Evolutionary conservation across 1,140 invertebrate genomes (phyloP).

Genomic region (Aphelenchoides fujianensis): DNA sequence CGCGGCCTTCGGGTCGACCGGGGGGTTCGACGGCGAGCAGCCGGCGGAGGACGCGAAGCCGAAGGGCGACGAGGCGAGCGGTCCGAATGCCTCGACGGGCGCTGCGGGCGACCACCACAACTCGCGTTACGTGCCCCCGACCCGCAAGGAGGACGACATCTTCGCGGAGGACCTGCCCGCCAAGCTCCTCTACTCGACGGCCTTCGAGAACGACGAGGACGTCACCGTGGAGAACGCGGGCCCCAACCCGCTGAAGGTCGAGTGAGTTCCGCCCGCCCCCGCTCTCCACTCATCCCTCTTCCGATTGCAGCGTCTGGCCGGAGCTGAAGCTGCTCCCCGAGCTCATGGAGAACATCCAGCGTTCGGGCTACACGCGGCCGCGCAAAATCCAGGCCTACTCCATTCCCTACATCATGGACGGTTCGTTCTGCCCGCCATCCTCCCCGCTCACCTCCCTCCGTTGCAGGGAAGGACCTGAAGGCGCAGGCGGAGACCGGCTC

Average conservation of each 20-base stretch:
- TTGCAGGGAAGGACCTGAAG: constrained; percentile 53
- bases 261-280: neutral
- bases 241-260: neutral
- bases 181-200: neutral
- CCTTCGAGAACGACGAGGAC: neutral
- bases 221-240: neutral
- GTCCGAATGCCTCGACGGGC: too few relatives aligned
- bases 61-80: too few relatives aligned
- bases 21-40: too few relatives aligned
- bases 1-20: too few relatives aligned
- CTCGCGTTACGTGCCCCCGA: neutral
- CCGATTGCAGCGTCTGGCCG: constrained; percentile 6
- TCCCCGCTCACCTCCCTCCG: neutral
- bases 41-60: too few relatives aligned
- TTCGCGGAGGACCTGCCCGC: neutral
- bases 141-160: neutral
- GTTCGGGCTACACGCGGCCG: constrained; percentile 77
- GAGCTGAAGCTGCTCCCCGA: neutral
- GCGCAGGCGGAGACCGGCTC: constrained; percentile 63
- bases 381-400: constrained; percentile 63
- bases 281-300: neutral
- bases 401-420: constrained; percentile 30
- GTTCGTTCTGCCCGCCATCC: neutral
- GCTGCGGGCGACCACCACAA: too few relatives aligned
- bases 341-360: constrained; percentile 74